Conservation (phyloP, 2,888 invertebrate species). For the Cordylochernes scorpioides region DNA sequence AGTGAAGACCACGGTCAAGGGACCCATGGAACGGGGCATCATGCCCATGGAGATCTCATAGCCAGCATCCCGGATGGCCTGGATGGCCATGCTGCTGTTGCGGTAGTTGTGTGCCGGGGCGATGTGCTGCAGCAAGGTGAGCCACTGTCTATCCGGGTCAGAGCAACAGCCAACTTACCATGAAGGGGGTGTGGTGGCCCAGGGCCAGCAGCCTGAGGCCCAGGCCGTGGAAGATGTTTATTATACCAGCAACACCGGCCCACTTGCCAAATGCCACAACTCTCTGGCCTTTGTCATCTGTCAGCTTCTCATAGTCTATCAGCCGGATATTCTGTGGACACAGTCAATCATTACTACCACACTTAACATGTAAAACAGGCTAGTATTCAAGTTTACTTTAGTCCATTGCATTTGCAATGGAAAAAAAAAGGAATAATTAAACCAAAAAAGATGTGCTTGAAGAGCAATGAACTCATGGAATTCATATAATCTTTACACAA, state of each 20-base stretch:
- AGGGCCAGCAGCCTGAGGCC: slow-evolving; percentile 73
- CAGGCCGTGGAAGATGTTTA: slow-evolving; percentile 88
- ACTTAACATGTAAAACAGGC: too few species aligned
- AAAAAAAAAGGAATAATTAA: too few species aligned
- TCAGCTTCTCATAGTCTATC: slow-evolving; percentile 88
- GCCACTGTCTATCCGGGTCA: too few species aligned
- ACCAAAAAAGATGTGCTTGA: too few species aligned
- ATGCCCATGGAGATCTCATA: slow-evolving; percentile 84
- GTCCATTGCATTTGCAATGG: too few species aligned
- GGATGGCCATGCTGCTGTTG: slow-evolving; percentile 86
- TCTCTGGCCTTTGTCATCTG: slow-evolving; percentile 58
- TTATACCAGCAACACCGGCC: slow-evolving; percentile 91
- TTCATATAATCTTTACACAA: too few species aligned
- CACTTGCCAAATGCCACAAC: slow-evolving; percentile 97
- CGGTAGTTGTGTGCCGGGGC: slow-evolving; percentile 96
- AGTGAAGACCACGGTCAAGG: slow-evolving; percentile 87
- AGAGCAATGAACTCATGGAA: too few species aligned
- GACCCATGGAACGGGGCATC: slow-evolving; percentile 94
- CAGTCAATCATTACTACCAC: too few species aligned
- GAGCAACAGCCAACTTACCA: slow-evolving; percentile 37
- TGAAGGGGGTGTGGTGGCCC: slow-evolving; percentile 96
- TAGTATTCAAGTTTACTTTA: too few species aligned
- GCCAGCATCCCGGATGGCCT: slow-evolving; percentile 91
- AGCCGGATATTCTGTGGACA: slow-evolving; percentile 78
- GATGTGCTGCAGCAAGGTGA: slow-evolving; percentile 38